phyloP scores from a whole-genome alignment of 2,888 invertebrate species.

The Drosophila barbarae region DNA sequence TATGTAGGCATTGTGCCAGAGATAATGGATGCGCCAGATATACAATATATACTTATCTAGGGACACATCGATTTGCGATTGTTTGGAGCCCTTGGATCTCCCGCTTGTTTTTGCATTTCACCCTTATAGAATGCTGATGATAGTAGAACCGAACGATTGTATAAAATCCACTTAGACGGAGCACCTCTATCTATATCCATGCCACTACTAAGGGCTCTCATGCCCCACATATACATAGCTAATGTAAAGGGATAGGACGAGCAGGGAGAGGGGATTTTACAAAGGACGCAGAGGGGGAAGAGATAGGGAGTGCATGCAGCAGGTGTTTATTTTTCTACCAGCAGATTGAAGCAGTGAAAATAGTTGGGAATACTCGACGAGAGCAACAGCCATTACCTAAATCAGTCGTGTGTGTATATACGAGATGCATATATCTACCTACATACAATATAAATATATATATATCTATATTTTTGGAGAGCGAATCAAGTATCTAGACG shows the following conservation, averaged over 20 bases:
- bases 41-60: constrained; percentile 19
- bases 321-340: constrained; percentile 63
- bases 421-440: constrained; percentile 39
- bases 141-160: constrained; percentile 36
- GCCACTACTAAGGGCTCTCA: constrained; percentile 19
- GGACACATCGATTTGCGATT: constrained; percentile 29
- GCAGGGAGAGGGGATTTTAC: constrained; percentile 21
- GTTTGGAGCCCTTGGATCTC: constrained; percentile 1
- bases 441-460: constrained; percentile 30
- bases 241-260: constrained; percentile 18
- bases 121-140: constrained; percentile 14
- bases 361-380: constrained; percentile 27
- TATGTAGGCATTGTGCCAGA: constrained; percentile 13
- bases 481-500: constrained; percentile 32
- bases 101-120: constrained; percentile 23
- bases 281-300: constrained; percentile 11
- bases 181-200: constrained; percentile 19
- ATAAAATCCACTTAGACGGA: constrained; percentile 37
- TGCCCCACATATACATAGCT: constrained; percentile 12
- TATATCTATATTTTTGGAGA: constrained; percentile 59
- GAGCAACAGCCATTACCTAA: constrained; percentile 42
- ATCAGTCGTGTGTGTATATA: constrained; percentile 49
- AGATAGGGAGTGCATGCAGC: constrained; percentile 15
- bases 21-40: constrained; percentile 9
- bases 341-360: constrained; percentile 51